Percentiles rank a stretch among this genome's conserved stretches.
Conservation (phyloP, 2,113 vertebrate genomes). For the Alligator mississippiensis region DNA sequence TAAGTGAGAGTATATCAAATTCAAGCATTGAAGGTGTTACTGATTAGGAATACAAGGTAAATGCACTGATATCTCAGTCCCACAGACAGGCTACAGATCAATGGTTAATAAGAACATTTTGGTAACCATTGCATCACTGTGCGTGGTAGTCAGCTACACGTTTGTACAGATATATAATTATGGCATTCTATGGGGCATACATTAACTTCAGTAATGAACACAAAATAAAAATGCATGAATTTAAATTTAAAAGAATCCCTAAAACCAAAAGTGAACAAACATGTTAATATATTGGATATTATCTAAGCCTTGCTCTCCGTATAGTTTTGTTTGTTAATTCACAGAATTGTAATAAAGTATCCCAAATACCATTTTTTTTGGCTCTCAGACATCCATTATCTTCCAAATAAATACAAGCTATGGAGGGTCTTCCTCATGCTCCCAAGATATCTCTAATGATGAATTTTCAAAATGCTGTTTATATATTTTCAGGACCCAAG, state of each 20-base stretch:
- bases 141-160: not conserved
- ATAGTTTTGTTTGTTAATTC: not conserved
- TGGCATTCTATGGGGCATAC: not conserved
- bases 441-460: not conserved
- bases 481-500: not conserved
- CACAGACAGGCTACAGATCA: fast-evolving
- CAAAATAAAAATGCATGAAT: not conserved
- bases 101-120: not conserved
- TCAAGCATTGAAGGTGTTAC: not conserved
- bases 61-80: not conserved
- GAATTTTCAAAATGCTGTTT: not conserved
- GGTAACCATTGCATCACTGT: fast-evolving
- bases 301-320: not conserved
- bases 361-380: not conserved
- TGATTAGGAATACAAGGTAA: not conserved
- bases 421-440: not conserved
- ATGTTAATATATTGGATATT: not conserved
- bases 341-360: not conserved
- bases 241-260: not conserved
- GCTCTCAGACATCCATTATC: not conserved
- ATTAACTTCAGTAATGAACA: not conserved
- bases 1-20: not conserved
- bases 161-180: not conserved
- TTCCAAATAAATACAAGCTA: not conserved
- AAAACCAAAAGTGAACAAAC: not conserved